These are phyloP conservation scores for Trissolcus brochymenae DNA, from an alignment of 2,888 invertebrate genomes.

Conservation along the genomic window DNA sequence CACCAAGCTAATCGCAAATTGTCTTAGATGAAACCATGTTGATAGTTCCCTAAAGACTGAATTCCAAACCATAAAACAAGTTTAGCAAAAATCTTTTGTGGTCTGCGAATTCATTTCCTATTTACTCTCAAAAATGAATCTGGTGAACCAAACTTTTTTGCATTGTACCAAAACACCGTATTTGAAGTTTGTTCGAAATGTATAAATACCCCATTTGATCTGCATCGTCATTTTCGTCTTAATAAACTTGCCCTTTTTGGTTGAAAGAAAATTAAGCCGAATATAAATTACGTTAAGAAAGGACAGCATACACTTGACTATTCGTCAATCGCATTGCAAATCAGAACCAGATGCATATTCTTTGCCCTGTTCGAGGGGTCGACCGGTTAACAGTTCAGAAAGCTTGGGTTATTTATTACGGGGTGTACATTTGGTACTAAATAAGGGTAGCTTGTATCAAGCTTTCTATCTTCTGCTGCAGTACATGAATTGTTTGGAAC, in stretches of 20 bases:
- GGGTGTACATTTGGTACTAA: constrained; percentile 68
- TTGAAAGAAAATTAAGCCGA: too few relatives aligned
- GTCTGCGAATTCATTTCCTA: too few relatives aligned
- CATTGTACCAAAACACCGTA: too few relatives aligned
- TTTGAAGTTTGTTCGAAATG: too few relatives aligned
- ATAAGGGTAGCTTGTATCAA: constrained; percentile 67
- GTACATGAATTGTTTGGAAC: constrained; percentile 64
- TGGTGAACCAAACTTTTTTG: too few relatives aligned
- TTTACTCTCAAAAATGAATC: too few relatives aligned
- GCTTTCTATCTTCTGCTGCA: constrained; percentile 51
- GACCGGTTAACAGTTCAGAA: constrained; percentile 59
- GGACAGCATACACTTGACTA: constrained; percentile 22
- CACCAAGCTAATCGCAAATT: constrained; percentile 50
- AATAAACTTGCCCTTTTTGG: too few relatives aligned
- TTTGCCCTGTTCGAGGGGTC: constrained; percentile 50
- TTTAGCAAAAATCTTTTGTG: too few relatives aligned
- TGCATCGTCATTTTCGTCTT: too few relatives aligned
- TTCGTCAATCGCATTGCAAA: constrained; percentile 40
- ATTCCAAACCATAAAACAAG: too few relatives aligned
- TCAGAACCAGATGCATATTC: constrained; percentile 47
- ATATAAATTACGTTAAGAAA: constrained; percentile 2
- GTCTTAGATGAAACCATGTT: constrained; percentile 42
- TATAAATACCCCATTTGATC: too few relatives aligned
- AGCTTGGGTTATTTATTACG: constrained; percentile 68
- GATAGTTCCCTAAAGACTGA: neutral